Evolutionary conservation across 2,888 invertebrate genomes (phyloP), one percentile per base, ranked within the genome.

Genomic region (Callimorpha dominula): DNA sequence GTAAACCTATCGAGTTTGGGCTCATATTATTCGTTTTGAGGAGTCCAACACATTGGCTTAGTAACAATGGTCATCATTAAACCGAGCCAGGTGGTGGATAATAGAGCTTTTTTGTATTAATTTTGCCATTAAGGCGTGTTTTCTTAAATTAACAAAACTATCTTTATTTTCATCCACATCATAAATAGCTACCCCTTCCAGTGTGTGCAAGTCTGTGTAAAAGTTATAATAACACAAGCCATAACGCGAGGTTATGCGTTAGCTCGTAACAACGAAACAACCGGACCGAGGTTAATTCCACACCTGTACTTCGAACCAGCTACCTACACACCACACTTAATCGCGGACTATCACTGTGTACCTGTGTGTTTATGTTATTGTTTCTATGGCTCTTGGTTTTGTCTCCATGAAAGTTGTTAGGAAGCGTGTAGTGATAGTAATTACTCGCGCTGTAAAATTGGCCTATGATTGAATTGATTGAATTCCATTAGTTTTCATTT

Each of bases 141-240:
- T 31, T 31, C 31, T 31, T 31, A 31, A 31, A 31, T 31, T 31
- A 31, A 31, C 31, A 1, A 31, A 31, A 31, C 31, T n/a, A n/a
- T n/a, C n/a, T 43, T 43, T 43, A 6, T 43, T 6, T 4, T 43
- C 43, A 43, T 43, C 8, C 43, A 43, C 43, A 43, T 43, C 1
- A 17, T 15, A 50, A 50, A 65, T 14, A 40, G 9, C 15, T 9
- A 70, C 8, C 86, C 2, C 80, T 84, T 93, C 92, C 82, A 91
- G 85, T 0, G 0, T 6, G 1, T n/a, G 0, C 12, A 83, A 50
- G 9, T 65, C 72, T 71, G 12, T 73, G 73, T 74, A 79, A 75
- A 84, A 89, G 92, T 92, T 92, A 93, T 91, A 94, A 93, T 93
- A 93, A 94, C 92, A 93, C 92, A 92, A 90, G 92, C 88, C 90